Conservation (phyloP, 2,888 invertebrate genomes). For the Nomada ferruginata region DNA sequence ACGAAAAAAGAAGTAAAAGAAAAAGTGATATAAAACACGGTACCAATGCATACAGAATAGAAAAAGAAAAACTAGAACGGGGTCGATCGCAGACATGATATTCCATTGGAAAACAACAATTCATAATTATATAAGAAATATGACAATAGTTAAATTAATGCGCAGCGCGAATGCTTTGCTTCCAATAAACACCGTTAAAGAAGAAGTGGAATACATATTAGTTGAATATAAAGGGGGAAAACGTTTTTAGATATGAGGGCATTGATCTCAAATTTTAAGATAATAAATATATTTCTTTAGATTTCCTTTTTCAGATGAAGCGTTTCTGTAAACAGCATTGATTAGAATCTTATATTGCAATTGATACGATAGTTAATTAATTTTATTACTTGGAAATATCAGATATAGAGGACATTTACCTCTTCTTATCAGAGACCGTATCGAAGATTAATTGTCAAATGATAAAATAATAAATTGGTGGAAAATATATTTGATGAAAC, state of each 20-base stretch:
- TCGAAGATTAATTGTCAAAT: not conserved
- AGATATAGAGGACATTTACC: slow-evolving; percentile 21
- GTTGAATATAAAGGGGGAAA: too few relatives aligned
- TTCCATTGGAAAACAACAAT: too few relatives aligned
- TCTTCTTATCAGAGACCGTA: slow-evolving; percentile 6
- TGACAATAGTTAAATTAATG: too few relatives aligned
- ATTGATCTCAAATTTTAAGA: slow-evolving; percentile 29
- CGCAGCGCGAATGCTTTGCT: too few relatives aligned
- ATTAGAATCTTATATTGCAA: not conserved
- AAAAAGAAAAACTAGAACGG: too few relatives aligned
- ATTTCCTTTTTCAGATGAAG: not conserved
- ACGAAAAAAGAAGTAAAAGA: too few relatives aligned
- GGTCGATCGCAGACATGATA: too few relatives aligned
- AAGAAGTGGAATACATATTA: too few relatives aligned
- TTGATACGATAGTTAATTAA: slow-evolving; percentile 24
- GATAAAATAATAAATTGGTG: not conserved
- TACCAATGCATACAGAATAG: too few relatives aligned
- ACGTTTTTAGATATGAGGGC: slow-evolving; percentile 17
- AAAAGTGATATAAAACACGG: too few relatives aligned
- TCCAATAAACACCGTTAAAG: too few relatives aligned
- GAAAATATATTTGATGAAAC: not conserved
- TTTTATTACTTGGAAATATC: slow-evolving; percentile 20
- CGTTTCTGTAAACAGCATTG: slow-evolving; percentile 9
- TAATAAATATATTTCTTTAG: slow-evolving; percentile 1
- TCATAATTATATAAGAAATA: too few relatives aligned